Evolutionary conservation across 2,113 vertebrate genomes (phyloP).

Genomic region (Axis porcinus): DNA sequence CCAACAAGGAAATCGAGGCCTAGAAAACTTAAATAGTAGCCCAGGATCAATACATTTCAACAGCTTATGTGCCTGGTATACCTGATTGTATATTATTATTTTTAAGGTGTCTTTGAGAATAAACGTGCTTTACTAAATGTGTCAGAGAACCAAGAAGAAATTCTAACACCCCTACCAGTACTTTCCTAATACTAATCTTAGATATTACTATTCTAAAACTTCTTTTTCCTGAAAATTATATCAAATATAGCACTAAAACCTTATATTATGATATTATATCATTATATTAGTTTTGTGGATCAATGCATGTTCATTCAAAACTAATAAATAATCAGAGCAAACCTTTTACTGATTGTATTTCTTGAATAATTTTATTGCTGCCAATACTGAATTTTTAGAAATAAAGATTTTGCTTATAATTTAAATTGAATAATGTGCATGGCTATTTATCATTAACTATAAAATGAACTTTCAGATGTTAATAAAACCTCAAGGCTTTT

Average conservation of each 20-base stretch:
- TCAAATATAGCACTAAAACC: background rate
- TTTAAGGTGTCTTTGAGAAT: background rate
- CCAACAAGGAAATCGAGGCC: background rate
- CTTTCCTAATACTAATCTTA: background rate
- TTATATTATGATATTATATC: background rate
- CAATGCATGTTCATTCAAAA: background rate
- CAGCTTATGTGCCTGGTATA: background rate
- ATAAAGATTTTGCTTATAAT: background rate
- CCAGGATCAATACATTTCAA: background rate
- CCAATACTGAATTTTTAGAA: background rate
- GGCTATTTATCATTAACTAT: background rate
- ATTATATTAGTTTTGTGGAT: background rate
- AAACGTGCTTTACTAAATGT: background rate
- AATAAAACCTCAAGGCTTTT: background rate
- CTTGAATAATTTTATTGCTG: background rate
- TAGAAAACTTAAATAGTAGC: background rate
- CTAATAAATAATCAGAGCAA: background rate
- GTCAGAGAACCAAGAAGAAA: background rate
- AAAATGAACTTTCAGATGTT: constrained; percentile 22
- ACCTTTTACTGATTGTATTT: background rate
- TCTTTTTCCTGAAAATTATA: background rate
- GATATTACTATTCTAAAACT: background rate
- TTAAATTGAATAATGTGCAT: background rate
- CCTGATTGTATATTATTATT: background rate
- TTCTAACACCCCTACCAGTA: background rate